These are phyloP conservation scores for Cochlearius cochlearius DNA, from an alignment of 2,113 vertebrate genomes.

Conservation along the genomic window DNA sequence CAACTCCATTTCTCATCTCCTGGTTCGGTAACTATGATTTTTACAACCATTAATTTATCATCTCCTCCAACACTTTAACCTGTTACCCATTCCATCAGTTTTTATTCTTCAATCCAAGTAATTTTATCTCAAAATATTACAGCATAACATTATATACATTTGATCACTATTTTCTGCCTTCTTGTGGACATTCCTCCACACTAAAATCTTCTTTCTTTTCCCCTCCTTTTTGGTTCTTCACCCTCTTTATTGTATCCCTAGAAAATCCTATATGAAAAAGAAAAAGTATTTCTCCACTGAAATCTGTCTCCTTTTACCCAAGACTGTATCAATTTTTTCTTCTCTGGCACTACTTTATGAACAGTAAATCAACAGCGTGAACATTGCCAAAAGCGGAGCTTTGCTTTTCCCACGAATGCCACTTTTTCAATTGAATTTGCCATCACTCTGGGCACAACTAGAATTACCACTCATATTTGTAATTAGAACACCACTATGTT, in stretches of 20 bases:
- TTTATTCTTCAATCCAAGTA: neutral
- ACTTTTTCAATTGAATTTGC: neutral
- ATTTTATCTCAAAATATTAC: neutral
- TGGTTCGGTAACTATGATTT: neutral
- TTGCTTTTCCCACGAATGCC: neutral
- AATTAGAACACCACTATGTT: neutral
- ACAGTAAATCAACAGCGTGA: neutral
- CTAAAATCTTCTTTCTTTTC: neutral
- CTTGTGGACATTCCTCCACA: neutral
- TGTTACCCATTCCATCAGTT: neutral
- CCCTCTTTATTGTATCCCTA: neutral
- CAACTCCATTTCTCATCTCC: neutral
- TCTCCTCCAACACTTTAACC: neutral
- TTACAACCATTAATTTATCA: neutral
- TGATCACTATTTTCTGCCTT: neutral
- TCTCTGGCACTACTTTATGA: neutral
- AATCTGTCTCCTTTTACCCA: neutral
- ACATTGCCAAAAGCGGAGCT: neutral
- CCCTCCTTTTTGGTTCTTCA: neutral
- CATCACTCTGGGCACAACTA: neutral
- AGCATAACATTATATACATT: neutral
- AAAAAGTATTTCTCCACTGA: neutral
- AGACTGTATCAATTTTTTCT: neutral
- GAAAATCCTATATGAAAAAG: neutral
- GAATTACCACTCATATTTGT: neutral